A percentile compares a stretch with the other conserved stretches of the same genome.
Evolutionary conservation across 1,140 invertebrate species (phyloP).

Genomic region (Nylanderia fulva): DNA sequence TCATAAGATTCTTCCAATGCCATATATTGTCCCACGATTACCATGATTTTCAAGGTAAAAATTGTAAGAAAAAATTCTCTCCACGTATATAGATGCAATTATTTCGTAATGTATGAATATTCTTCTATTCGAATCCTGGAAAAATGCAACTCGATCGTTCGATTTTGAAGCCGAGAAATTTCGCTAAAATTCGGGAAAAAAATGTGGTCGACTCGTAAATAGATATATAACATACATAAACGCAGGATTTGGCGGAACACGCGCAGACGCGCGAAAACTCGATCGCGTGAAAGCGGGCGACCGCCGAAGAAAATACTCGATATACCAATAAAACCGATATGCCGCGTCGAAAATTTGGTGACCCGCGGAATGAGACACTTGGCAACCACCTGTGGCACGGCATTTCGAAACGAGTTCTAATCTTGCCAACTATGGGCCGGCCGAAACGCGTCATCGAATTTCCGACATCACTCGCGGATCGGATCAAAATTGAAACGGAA

Average conservation of each 20-base stretch:
- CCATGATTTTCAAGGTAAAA: no score
- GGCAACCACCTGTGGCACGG: conserved; percentile 74
- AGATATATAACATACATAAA: background rate
- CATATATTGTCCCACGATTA: no score
- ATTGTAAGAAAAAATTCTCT: no score
- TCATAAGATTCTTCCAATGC: no score
- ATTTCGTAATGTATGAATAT: no score
- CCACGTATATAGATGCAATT: no score
- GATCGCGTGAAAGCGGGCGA: conserved; percentile 25
- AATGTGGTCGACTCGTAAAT: background rate
- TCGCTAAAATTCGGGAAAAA: no score
- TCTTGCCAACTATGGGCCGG: conserved; percentile 71
- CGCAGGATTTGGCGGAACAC: background rate
- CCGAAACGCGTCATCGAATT: conserved; percentile 73
- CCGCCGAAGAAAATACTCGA: conserved; percentile 61
- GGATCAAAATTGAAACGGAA: conserved; percentile 61
- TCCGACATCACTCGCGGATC: conserved; percentile 60
- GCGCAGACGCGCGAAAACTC: conserved; percentile 4
- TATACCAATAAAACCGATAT: conserved; percentile 64
- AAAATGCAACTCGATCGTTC: no score
- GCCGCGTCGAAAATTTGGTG: conserved; percentile 70
- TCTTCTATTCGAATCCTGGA: no score
- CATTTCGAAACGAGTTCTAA: conserved; percentile 75
- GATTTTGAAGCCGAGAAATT: no score
- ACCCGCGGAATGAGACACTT: conserved; percentile 75